Conservation (phyloP, 2,797 vertebrate genomes). For the Onychomys leucogaster region DNA sequence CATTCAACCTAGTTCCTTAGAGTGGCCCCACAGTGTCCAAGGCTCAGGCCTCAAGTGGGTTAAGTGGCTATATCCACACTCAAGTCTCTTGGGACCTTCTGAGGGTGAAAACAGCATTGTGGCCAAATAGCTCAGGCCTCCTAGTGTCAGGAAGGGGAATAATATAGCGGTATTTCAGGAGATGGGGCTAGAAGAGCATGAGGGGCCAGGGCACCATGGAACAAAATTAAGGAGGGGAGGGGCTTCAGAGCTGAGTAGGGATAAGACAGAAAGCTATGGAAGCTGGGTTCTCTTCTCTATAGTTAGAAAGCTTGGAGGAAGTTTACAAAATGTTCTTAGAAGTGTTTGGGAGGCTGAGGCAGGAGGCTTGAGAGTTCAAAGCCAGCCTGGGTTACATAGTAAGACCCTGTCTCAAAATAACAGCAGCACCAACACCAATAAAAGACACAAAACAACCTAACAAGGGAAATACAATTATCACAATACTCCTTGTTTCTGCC, state of each 20-base stretch:
- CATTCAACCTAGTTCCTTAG: neutral
- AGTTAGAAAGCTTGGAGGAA: neutral
- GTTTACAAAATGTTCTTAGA: conserved; percentile 4
- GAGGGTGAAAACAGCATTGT: neutral
- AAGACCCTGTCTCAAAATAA: neutral
- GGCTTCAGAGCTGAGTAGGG: neutral
- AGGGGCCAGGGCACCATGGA: neutral
- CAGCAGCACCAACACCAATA: neutral
- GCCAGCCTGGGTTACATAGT: neutral
- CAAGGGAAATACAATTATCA: neutral
- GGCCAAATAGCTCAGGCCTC: neutral
- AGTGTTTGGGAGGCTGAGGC: neutral
- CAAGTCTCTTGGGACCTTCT: neutral
- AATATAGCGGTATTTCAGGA: neutral
- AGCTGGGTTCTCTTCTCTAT: neutral
- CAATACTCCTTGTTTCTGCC: neutral
- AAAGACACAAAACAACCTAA: neutral
- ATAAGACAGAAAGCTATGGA: neutral
- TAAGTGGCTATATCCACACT: neutral
- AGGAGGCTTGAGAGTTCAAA: neutral
- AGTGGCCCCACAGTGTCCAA: neutral
- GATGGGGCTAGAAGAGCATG: neutral
- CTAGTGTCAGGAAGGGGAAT: neutral
- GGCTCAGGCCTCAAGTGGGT: neutral
- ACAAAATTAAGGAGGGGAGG: neutral